phyloP scores from a whole-genome alignment of 2,113 vertebrate species.

The Eudorcas thomsonii region DNA sequence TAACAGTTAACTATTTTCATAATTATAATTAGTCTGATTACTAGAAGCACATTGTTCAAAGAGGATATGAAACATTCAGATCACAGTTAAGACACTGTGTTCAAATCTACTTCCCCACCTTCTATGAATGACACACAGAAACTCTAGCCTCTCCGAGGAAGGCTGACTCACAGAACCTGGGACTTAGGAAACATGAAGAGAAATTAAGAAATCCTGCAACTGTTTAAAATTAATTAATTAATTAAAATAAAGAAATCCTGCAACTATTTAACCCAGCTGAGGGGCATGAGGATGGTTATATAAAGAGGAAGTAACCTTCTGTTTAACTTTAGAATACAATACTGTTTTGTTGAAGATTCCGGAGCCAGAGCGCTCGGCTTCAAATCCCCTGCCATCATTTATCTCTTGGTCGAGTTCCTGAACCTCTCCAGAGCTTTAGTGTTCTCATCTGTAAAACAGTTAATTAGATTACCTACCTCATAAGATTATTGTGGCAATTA shows the following conservation, averaged over 20 bases:
- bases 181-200: neutral
- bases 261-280: neutral
- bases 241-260: neutral
- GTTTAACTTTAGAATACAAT: neutral
- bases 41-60: neutral
- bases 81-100: neutral
- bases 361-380: neutral
- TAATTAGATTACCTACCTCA: neutral
- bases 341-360: neutral
- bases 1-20: neutral
- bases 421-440: neutral
- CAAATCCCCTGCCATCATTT: neutral
- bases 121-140: neutral
- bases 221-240: neutral
- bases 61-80: neutral
- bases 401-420: neutral
- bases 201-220: neutral
- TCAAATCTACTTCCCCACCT: neutral
- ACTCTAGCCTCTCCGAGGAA: neutral
- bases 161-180: neutral
- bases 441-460: constrained; percentile 4
- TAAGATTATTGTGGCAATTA: neutral
- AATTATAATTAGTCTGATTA: neutral
- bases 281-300: neutral
- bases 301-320: neutral